Base-by-base conservation (phyloP, 2,888 invertebrate species). In the Slavum lentiscoides region DNA sequence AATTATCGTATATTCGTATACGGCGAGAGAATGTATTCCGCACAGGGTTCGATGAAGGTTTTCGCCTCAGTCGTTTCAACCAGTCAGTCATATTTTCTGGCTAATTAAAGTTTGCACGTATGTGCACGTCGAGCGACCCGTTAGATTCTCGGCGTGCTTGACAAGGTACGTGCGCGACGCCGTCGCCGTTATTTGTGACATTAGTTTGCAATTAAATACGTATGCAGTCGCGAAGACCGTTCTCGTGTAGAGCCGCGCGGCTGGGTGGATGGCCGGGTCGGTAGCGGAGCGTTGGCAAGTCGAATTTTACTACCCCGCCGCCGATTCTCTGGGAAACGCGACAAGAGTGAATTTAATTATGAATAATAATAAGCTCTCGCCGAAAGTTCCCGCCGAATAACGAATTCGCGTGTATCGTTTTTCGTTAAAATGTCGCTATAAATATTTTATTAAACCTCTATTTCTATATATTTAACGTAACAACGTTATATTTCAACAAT, bases 341-440 rank as follows among this genome's bases (percentile, higher is more conserved):
- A 68, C 68, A 30, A 61, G 76, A 68, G 68, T 68, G 59, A 76
- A 76, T 76, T 76, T 76, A 76, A 76, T 76, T 76, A 76, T 76
- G 76, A 76, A 76, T 76, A 68, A 76, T 76, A 68, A 76, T 68
- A 76, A 76, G 76, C 76, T 76, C 30, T 30, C 49, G 43, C n/a
- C 68, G 13, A 76, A 76, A 76, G 76, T 76, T 68, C 59, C 59
- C 17, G 21, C n/a, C 39, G 21, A 74, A 55, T 55, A 74, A 64
- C 59, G 68, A 58, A 67, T 68, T 49, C 55, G 53, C 4, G 30
- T 59, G 49, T 76, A 59, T 68, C 68, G 76, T 76, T 59, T 68
- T 68, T 68, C 68, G 59, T 59, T 76, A 49, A 68, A 30, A 68
- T 76, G 68, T 59, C 39, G 39, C 43, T 59, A 43, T 76, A 76